Evolutionary conservation across 2,797 vertebrate species (phyloP), one percentile per base, ranked within the genome.

Genomic region (Phoebastria nigripes): DNA sequence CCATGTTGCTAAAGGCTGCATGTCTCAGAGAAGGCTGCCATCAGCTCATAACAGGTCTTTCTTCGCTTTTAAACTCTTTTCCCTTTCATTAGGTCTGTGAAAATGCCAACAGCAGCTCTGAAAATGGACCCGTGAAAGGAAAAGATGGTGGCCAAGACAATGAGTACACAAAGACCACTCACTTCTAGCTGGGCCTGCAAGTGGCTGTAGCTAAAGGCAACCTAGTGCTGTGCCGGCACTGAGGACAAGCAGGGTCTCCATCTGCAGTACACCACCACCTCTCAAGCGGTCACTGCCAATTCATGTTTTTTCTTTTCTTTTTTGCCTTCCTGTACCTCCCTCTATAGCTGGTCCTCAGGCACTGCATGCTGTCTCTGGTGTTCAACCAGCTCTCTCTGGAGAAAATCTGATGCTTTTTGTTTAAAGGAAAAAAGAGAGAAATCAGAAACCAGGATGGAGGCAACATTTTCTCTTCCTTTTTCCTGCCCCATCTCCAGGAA

Each of bases 21-120:
- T 59, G 42, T 33, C 37, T 59, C 5, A 2, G 31, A 65, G 44
- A 19, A 47, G 37, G 69, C 42, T 90, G 22, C 42, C 7, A 2
- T 39, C 62, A 46, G 35, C 39, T 82, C 42, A 5, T 26, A 3
- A 3, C 0, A 5, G 24, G 14, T 24, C 17, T 80, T 62, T 54
- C 31, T 44, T 62, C 37, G 11, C 37, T 52, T 69, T 94, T 42
- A 51, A 70, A 80, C 33, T 17, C 15, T 90, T 58, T 80, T 58
- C 46, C n/a, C 12, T 95, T 82, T 22, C 67, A 22, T 28, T 72
- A 97, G 98, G 72, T 79, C 69, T 44, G 47, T 2, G 79, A 97
- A 74, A 92, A 94, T 41, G 61, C 39, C 76, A 82, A 62, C 37
- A 70, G 61, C 24, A 12, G 18, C 37, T 33, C 84, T 54, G 94